These are phyloP conservation scores for Spodoptera picta DNA, from an alignment of 2,888 invertebrate genomes.

Conservation along the genomic window DNA sequence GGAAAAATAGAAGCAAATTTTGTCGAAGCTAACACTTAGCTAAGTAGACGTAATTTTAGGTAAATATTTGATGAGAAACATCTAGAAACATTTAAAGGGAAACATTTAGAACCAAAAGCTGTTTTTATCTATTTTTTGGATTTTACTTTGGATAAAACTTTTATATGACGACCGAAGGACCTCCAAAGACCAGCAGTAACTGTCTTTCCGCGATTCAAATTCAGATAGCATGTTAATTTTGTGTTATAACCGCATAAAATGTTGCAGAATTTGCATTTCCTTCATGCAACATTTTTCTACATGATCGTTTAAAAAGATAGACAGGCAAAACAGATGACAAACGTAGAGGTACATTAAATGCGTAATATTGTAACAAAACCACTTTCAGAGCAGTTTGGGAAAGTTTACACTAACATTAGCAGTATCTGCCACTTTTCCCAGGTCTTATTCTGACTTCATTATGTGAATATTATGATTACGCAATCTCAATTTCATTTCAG, in stretches of 20 bases:
- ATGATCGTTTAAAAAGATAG: background rate
- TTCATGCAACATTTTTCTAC: background rate
- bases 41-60: too few species aligned
- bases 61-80: too few species aligned
- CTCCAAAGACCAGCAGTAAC: too few species aligned
- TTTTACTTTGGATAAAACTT: too few species aligned
- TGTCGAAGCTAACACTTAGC: background rate
- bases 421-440: background rate
- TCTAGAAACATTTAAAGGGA: too few species aligned
- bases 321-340: background rate
- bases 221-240: too few species aligned
- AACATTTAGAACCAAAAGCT: too few species aligned
- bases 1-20: background rate
- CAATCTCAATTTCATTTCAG: background rate
- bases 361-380: conserved; percentile 6
- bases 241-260: too few species aligned
- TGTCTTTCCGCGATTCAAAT: too few species aligned
- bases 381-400: conserved; percentile 27
- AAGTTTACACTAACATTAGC: conserved; percentile 6
- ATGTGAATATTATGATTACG: background rate
- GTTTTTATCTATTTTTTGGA: too few species aligned
- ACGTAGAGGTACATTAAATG: background rate
- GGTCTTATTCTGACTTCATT: conserved; percentile 10
- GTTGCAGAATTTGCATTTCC: too few species aligned
- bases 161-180: too few species aligned